These are phyloP conservation scores for Ictalurus punctatus DNA, from an alignment of 2,113 vertebrate genomes.

Conservation along the genomic window DNA sequence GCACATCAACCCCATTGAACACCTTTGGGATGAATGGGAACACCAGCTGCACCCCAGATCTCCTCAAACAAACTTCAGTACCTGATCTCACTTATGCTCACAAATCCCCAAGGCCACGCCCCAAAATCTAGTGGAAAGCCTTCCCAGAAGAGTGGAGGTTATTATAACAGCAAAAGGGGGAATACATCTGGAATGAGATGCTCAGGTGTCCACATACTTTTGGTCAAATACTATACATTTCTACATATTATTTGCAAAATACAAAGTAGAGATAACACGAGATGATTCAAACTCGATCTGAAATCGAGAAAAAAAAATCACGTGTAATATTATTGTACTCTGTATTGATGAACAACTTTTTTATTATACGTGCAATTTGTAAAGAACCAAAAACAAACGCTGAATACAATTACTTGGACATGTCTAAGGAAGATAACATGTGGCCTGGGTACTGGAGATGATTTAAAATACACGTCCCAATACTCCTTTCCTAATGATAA, in stretches of 20 bases:
- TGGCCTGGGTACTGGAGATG: neutral
- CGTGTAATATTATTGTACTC: neutral
- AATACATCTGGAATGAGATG: neutral
- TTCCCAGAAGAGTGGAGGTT: neutral
- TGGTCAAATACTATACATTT: neutral
- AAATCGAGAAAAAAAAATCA: neutral
- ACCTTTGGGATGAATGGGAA: neutral
- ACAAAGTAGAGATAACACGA: neutral
- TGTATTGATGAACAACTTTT: neutral
- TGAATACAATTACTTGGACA: neutral
- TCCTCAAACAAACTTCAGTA: neutral
- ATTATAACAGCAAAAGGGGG: neutral
- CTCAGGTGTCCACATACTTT: neutral
- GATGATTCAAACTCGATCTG: neutral
- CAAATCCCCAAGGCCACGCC: neutral
- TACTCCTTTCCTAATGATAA: constrained; percentile 3
- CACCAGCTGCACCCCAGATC: neutral
- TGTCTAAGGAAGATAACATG: neutral
- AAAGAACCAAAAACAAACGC: neutral
- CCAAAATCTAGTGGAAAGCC: neutral
- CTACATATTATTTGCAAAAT: neutral
- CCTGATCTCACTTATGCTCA: neutral
- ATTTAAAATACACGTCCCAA: neutral
- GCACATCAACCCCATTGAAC: neutral
- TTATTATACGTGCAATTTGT: neutral